Conservation (phyloP, 2,797 vertebrate species). For the Chloroceryle amazona region DNA sequence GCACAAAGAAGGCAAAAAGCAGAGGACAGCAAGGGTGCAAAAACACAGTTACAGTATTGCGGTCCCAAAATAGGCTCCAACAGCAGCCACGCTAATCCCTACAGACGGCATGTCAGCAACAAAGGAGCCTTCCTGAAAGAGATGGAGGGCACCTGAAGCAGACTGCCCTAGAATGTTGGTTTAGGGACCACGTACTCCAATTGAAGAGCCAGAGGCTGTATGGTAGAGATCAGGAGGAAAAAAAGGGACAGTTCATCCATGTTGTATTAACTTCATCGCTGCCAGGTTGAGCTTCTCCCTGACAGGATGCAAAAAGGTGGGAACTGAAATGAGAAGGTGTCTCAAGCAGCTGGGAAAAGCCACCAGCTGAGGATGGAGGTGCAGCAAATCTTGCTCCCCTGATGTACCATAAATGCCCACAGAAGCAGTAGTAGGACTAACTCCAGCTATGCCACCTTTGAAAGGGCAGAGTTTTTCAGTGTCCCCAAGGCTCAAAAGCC, state of each 20-base stretch:
- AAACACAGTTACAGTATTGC: background rate
- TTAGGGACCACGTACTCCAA: background rate
- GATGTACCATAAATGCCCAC: background rate
- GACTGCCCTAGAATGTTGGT: background rate
- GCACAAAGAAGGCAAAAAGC: background rate
- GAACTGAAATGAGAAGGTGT: background rate
- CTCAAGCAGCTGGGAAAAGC: background rate
- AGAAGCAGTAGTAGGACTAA: background rate
- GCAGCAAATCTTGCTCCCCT: background rate
- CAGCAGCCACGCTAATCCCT: background rate
- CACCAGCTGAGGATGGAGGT: background rate
- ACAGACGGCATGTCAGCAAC: fast-evolving
- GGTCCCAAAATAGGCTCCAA: background rate
- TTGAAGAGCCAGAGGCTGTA: background rate
- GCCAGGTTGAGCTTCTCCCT: background rate
- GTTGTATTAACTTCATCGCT: background rate
- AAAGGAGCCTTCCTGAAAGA: background rate
- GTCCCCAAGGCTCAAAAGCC: background rate
- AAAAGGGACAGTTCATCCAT: fast-evolving
- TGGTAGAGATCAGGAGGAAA: background rate
- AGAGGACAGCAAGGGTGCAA: background rate
- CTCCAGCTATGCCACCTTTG: background rate
- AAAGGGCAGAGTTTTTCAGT: background rate
- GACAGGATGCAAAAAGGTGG: fast-evolving
- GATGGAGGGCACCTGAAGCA: background rate